Evolutionary conservation across 2,888 invertebrate genomes (phyloP).

Genomic region (Drosophila tanythrix): DNA sequence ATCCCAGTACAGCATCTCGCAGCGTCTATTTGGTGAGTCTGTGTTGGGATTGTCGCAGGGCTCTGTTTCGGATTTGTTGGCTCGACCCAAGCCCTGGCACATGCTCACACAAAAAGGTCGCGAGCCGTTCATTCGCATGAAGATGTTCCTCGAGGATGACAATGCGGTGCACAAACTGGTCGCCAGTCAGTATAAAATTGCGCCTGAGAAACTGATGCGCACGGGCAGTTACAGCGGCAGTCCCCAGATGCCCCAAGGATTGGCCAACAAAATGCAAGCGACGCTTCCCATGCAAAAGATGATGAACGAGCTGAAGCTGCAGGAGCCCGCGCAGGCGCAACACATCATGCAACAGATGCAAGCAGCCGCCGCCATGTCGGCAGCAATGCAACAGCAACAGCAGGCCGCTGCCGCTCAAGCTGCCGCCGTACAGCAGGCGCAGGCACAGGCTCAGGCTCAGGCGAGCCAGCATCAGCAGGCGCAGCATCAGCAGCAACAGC

Average conservation of each 20-base stretch:
- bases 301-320: conserved; percentile 91
- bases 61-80: conserved; percentile 98
- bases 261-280: conserved; percentile 90
- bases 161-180: conserved; percentile 97
- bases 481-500: conserved; percentile 39
- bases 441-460: conserved; percentile 78
- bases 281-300: conserved; percentile 89
- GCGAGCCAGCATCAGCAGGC: conserved; percentile 67
- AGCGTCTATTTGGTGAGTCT: conserved; percentile 98
- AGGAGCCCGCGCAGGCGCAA: conserved; percentile 88
- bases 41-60: conserved; percentile 98
- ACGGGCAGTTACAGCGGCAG: conserved; percentile 96
- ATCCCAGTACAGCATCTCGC: conserved; percentile 98
- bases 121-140: conserved; percentile 98
- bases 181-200: conserved; percentile 98
- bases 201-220: conserved; percentile 98
- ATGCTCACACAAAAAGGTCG: conserved; percentile 99
- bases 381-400: conserved; percentile 84
- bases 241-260: conserved; percentile 89
- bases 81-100: conserved; percentile 99
- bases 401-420: conserved; percentile 55
- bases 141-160: conserved; percentile 98
- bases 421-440: conserved; percentile 69
- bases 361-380: conserved; percentile 85
- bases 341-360: conserved; percentile 87